Evolutionary conservation across 1,140 invertebrate species (phyloP).

Genomic region (Oryzaephilus surinamensis): DNA sequence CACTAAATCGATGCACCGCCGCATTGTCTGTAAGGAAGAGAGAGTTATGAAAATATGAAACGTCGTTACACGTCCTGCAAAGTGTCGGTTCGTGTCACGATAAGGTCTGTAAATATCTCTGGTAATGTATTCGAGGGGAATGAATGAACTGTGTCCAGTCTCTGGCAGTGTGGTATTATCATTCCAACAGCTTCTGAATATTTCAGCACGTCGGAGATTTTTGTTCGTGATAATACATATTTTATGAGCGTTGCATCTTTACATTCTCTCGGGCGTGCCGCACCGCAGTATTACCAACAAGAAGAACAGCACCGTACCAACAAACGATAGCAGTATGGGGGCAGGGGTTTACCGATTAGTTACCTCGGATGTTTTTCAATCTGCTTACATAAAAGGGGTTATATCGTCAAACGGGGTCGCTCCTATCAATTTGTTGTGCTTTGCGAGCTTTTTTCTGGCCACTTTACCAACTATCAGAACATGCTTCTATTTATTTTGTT

Average conservation of each 20-base stretch:
- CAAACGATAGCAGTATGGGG: neutral
- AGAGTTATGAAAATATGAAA: constrained; percentile 9
- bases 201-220: constrained; percentile 32
- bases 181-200: constrained; percentile 25
- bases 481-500: no score
- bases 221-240: constrained; percentile 35
- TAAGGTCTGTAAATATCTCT: constrained; percentile 10
- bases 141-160: constrained; percentile 11
- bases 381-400: constrained; percentile 14
- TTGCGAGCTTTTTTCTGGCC: no score
- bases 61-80: constrained; percentile 9
- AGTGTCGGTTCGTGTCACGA: constrained; percentile 10
- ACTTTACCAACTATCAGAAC: no score
- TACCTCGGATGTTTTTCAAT: constrained; percentile 16
- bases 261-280: constrained; percentile 5
- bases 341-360: constrained; percentile 7
- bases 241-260: constrained; percentile 30
- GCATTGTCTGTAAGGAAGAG: no score
- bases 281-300: constrained; percentile 12
- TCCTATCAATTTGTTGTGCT: no score
- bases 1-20: no score
- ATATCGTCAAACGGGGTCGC: no score
- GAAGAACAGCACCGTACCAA: neutral
- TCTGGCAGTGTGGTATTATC: constrained; percentile 12
- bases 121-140: constrained; percentile 11